Conservation (phyloP, 2,113 vertebrate genomes). For the Calidris pygmaea region DNA sequence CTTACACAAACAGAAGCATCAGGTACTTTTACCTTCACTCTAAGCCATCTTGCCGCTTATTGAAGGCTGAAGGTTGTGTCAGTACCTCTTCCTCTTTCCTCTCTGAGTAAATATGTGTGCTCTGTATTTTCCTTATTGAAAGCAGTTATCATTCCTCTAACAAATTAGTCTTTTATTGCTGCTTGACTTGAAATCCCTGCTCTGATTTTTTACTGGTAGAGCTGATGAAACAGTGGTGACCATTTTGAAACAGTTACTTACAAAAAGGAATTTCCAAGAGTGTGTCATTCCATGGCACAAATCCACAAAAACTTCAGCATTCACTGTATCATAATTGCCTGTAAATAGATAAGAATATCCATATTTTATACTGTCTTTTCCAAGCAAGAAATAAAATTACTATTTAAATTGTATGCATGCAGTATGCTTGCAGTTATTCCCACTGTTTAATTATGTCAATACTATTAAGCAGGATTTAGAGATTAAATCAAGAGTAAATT, state of each 20-base stretch:
- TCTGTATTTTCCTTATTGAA: background rate
- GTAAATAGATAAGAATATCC: background rate
- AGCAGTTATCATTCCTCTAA: background rate
- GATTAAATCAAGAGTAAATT: slow-evolving; percentile 36
- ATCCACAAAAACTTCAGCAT: background rate
- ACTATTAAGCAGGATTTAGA: slow-evolving; percentile 29
- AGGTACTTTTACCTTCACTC: background rate
- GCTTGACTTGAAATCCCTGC: background rate
- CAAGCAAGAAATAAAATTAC: background rate
- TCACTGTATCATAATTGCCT: background rate
- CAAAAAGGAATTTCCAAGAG: background rate
- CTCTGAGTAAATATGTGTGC: background rate
- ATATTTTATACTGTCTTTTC: background rate
- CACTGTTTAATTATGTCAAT: slow-evolving; percentile 35
- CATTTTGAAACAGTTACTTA: background rate
- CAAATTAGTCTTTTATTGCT: background rate
- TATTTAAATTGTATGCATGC: background rate
- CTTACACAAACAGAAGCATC: background rate
- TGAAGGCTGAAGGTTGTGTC: background rate
- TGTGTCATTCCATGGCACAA: background rate
- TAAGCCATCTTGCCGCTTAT: background rate
- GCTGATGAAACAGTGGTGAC: background rate
- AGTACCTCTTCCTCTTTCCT: background rate
- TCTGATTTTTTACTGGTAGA: background rate
- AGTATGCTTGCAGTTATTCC: slow-evolving; percentile 3